Evolutionary conservation across 2,797 vertebrate species (phyloP), one percentile per base, ranked within the genome.

Genomic region (Lateolabrax maculatus): DNA sequence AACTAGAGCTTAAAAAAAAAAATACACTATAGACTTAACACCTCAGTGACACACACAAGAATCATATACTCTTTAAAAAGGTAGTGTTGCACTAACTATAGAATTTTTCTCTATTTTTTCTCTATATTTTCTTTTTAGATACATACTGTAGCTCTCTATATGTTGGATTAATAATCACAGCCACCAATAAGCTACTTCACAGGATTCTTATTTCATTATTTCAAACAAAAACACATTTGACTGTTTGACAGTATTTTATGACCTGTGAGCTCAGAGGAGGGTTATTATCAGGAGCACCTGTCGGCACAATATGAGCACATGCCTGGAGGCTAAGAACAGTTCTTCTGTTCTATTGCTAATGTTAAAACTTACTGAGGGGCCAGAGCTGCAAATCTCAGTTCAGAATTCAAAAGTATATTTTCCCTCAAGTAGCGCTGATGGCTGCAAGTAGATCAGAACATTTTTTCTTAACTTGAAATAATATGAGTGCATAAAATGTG

Each of bases 401-500:
- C 39, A 52, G 18, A 31, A 49, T 68, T 64, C 34, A 75, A 57
- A 71, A 60, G 23, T 18, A n/a, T 25, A 16, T 29, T 66, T 61
- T 27, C 29, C 71, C 43, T 64, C 12, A 39, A 55, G 60, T 57
- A 46, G 52, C 43, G 48, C 62, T 43, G 70, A 39, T 46, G 48
- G 34, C 63, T 75, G 34, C 57, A 61, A 64, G 27, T 5, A 55
- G 31, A 77, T 51, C 19, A 43, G 46, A 76, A 53, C 39, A 74
- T 49, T 56, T 12, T 11, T 52, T n/a, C n/a, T 56, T 27, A 19
- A 46, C 37, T 64, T 49, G 3, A 81, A 80, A 81, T 76, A 19
- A 75, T 77, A 34, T 21, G 25, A 83, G 56, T 66, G 60, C 53
- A 70, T 36, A 49, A 64, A 7, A 63, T 52, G 68, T 79, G 61